Percentiles rank a stretch among this genome's conserved stretches.
Evolutionary conservation across 2,888 invertebrate genomes (phyloP).

Genomic region (Hypomecis punctinalis): DNA sequence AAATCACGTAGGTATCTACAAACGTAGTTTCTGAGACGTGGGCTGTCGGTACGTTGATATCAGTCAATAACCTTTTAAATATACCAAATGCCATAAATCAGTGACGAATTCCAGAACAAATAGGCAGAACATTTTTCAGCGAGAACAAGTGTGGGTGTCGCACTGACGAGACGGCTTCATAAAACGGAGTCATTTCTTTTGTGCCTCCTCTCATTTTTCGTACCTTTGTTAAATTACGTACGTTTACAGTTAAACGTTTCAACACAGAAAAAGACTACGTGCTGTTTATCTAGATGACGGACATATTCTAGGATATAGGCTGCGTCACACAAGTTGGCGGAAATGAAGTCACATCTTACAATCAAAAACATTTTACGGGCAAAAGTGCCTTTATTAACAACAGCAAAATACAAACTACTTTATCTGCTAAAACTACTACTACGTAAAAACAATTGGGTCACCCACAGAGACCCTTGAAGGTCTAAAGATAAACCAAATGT

Average conservation of each 20-base stretch:
- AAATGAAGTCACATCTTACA: too few relatives aligned
- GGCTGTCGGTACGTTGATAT: constrained; percentile 1
- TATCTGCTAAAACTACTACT: too few relatives aligned
- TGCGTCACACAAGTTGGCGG: too few relatives aligned
- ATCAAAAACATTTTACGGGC: too few relatives aligned
- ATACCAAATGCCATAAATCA: constrained; percentile 4
- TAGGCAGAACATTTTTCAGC: constrained; percentile 19
- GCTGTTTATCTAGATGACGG: too few relatives aligned
- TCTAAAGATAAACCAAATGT: too few relatives aligned
- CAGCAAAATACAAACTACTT: too few relatives aligned
- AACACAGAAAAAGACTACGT: background rate
- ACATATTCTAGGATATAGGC: too few relatives aligned
- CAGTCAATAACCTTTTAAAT: constrained; percentile 6
- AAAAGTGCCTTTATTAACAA: too few relatives aligned
- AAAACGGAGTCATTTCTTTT: constrained; percentile 29
- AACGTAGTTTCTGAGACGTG: background rate
- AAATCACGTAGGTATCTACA: background rate
- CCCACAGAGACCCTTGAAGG: too few relatives aligned
- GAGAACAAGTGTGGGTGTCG: constrained; percentile 21
- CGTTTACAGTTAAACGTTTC: background rate
- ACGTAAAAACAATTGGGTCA: too few relatives aligned
- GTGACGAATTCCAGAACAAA: constrained; percentile 22
- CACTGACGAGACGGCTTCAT: constrained; percentile 20
- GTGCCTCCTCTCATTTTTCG: constrained; percentile 30
- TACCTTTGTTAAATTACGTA: constrained; percentile 15